Conservation (phyloP, 2,113 vertebrate species). For the Theristicus caerulescens region DNA sequence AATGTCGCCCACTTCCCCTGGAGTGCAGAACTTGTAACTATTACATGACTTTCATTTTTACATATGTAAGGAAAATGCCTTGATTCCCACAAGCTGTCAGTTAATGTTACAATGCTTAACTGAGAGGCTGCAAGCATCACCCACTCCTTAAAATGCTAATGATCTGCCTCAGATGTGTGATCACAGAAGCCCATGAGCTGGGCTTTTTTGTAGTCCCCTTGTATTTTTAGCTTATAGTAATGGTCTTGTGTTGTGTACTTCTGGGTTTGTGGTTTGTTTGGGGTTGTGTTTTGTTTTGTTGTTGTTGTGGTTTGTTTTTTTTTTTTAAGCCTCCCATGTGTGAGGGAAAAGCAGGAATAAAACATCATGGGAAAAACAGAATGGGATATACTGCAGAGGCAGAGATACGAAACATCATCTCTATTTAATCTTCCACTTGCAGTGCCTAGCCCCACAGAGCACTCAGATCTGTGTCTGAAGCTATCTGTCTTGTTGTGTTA, state of each 20-base stretch:
- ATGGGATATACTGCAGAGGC: not conserved
- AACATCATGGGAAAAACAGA: not conserved
- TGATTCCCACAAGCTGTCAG: conserved; percentile 25
- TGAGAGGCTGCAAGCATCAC: not conserved
- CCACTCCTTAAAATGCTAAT: conserved; percentile 49
- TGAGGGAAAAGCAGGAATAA: not conserved
- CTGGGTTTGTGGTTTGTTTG: not conserved
- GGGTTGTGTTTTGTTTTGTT: not conserved
- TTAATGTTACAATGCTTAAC: conserved; percentile 21
- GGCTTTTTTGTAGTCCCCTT: not conserved
- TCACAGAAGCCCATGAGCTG: not conserved
- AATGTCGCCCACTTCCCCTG: not conserved
- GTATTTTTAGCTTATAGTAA: not conserved
- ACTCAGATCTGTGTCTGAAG: not conserved
- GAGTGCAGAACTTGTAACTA: not conserved
- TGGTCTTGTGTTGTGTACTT: not conserved
- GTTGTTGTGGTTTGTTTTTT: not conserved
- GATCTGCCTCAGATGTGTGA: conserved; percentile 8
- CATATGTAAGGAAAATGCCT: conserved; percentile 4
- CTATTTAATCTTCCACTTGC: not conserved
- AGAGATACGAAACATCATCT: not conserved
- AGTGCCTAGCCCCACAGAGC: not conserved
- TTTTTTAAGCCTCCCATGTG: not conserved
- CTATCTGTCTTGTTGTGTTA: not conserved
- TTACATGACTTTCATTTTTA: conserved; percentile 7